Evolutionary conservation across 2,797 vertebrate species (phyloP).

Genomic region (Propithecus deckenii): DNA sequence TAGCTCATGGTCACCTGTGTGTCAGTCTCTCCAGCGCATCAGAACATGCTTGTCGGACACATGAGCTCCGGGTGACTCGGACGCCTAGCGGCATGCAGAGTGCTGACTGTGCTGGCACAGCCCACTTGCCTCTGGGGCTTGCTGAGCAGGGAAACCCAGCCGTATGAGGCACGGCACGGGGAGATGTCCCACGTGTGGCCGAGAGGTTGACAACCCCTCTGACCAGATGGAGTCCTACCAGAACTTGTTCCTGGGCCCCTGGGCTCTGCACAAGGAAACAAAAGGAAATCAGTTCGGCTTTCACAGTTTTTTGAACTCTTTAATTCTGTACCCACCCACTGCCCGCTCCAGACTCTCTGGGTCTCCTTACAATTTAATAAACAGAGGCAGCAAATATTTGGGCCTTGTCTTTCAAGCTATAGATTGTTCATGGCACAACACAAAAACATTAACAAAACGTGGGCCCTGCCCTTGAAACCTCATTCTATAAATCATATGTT

Average conservation of each 20-base stretch:
- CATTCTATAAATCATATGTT: neutral
- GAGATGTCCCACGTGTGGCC: no score
- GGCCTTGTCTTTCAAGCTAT: neutral
- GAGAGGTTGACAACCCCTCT: neutral
- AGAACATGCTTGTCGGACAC: neutral
- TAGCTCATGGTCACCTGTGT: rapidly evolving
- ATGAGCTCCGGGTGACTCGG: neutral
- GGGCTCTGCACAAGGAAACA: neutral
- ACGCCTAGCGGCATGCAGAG: rapidly evolving
- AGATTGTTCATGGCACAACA: no score
- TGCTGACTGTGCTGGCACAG: rapidly evolving
- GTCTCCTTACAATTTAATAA: neutral
- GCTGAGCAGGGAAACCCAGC: neutral
- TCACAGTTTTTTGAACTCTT: rapidly evolving
- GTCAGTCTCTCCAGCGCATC: neutral
- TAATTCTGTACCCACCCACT: neutral
- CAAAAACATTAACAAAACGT: neutral
- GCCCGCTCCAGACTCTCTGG: rapidly evolving
- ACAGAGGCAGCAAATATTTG: neutral
- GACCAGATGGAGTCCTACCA: neutral
- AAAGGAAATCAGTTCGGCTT: neutral
- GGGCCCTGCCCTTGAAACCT: no score
- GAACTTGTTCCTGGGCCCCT: rapidly evolving
- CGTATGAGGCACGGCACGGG: rapidly evolving
- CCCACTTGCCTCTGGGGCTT: rapidly evolving